Percentiles rank a stretch among this genome's conserved stretches.
Evolutionary conservation across 2,888 invertebrate species (phyloP).

Genomic region (Eurytoma adleriae): DNA sequence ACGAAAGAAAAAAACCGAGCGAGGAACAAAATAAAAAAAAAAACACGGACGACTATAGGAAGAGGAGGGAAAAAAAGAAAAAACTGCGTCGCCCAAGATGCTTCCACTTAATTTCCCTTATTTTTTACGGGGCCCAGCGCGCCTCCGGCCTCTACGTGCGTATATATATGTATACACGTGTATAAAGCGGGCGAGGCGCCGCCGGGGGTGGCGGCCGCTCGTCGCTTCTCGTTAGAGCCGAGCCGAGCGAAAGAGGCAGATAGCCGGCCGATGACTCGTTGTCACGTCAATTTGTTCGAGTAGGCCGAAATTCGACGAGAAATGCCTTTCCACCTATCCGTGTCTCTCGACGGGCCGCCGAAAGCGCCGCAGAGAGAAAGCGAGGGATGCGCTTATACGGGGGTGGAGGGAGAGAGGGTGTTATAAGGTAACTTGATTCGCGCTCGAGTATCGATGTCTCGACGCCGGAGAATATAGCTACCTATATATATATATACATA

Average conservation of each 20-base stretch:
- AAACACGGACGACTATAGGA: background rate
- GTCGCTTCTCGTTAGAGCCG: slow-evolving; percentile 28
- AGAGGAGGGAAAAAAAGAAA: background rate
- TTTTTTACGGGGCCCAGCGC: slow-evolving; percentile 5
- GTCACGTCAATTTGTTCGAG: slow-evolving; percentile 51
- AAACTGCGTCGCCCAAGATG: background rate
- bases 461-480: slow-evolving; percentile 7
- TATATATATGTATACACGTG: background rate
- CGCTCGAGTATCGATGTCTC: slow-evolving; percentile 60
- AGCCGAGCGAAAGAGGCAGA: background rate
- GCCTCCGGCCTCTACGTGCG: background rate
- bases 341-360: background rate
- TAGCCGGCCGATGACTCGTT: slow-evolving; percentile 28
- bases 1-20: background rate
- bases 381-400: background rate
- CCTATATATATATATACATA: background rate
- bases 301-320: slow-evolving; percentile 48
- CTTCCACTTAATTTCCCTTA: slow-evolving; percentile 25
- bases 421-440: slow-evolving; percentile 60
- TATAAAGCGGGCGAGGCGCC: background rate
- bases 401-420: background rate
- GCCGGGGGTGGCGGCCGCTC: background rate
- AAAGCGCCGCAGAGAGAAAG: no score
- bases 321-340: slow-evolving; percentile 37
- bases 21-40: no score